A percentile compares a stretch with the other conserved stretches of the same genome.
Evolutionary conservation across 2,888 invertebrate genomes (phyloP).

Genomic region (Melinopterus prodromus): DNA sequence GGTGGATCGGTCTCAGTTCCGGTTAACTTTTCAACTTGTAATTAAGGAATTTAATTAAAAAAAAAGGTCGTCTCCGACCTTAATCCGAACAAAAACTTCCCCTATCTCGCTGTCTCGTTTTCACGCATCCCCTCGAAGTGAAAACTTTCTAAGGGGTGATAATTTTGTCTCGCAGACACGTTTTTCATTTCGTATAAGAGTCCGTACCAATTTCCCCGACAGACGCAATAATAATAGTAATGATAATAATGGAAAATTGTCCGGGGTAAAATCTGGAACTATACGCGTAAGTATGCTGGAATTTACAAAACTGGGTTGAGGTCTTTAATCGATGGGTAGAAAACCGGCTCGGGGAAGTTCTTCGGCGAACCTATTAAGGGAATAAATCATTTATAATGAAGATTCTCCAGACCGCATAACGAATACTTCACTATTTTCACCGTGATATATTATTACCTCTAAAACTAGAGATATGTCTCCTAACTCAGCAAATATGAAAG

Average conservation of each 20-base stretch:
- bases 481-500: too few relatives aligned
- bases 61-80: not conserved
- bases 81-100: too few relatives aligned
- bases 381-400: conserved; percentile 4
- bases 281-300: not conserved
- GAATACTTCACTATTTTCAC: not conserved
- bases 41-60: not conserved
- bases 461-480: too few relatives aligned
- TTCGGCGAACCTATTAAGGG: not conserved
- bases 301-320: not conserved
- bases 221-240: not conserved
- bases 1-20: too few relatives aligned
- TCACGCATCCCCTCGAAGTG: not conserved
- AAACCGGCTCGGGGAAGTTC: not conserved
- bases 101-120: not conserved
- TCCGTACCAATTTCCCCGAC: not conserved
- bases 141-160: not conserved
- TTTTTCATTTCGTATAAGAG: not conserved
- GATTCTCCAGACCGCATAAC: not conserved
- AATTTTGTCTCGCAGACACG: not conserved
- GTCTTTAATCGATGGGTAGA: not conserved
- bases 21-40: not conserved
- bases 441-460: not conserved
- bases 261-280: not conserved
- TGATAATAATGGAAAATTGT: not conserved